Base-by-base conservation (phyloP, 1,140 invertebrate species). In the Hylaeus anthracinus region DNA sequence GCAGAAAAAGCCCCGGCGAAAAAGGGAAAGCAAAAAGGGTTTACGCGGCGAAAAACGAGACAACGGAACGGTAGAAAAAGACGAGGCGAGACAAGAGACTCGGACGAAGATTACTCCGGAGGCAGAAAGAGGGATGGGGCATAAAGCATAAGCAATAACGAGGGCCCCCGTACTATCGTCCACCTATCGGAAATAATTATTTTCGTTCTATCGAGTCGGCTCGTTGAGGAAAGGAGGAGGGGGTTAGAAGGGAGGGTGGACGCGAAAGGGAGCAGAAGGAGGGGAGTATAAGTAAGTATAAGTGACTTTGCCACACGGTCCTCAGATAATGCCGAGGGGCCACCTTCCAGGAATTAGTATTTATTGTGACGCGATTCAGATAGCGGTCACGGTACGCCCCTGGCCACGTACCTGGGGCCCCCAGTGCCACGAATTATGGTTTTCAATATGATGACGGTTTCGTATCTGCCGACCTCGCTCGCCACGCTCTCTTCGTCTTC, bases 321-420 rank as follows among this genome's bases (percentile, higher is more conserved):
- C 83, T 77, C 81, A 88, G 90, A 91, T 91, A 92, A 84, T 87
- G 74, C 65, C 81, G 67, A 82, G 88, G 51, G 89, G 88, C 91
- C 88, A 89, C 90, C 92, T 93, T 93, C 92, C 92, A 92, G 85
- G 92, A 93, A 93, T 93, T 91, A 90, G 92, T 93, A 93, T 93
- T 93, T 93, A 93, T 93, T 93, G 92, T 91, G 92, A 93, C 92
- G 90, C 90, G 90, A 92, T 88, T 91, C 90, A 91, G 93, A 93
- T 93, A 93, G 90, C 88, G 89, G 82, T 89, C 87, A 90, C 88
- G 90, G 88, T 91, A 91, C 89, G 87, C 82, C 82, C 79, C 82
- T 86, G 72, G 76, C 65, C 15, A 48, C 72, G 61, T 83, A 84
- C 77, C 81, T 82, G 79, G 67, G 56, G 48, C 58, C 79, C 83